Conservation (phyloP, 1,140 invertebrate species). For the Eriosoma lanigerum region DNA sequence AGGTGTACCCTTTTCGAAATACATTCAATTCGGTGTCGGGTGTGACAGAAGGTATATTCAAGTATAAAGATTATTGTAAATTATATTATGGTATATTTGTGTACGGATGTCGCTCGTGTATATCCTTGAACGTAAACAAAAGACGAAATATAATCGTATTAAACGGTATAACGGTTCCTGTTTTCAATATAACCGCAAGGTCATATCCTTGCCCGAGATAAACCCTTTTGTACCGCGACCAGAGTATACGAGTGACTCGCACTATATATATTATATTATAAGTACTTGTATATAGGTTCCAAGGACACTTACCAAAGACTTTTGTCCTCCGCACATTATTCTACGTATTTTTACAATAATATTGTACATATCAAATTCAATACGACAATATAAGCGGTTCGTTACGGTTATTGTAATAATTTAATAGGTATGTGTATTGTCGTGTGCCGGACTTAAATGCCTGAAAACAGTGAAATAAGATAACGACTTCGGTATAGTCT, state of each 20-base stretch:
- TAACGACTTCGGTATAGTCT: not conserved
- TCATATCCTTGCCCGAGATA: not conserved
- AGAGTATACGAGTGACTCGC: too few species aligned
- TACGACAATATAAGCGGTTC: not conserved
- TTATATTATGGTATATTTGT: not conserved
- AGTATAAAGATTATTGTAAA: too few species aligned
- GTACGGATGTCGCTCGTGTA: slow-evolving; percentile 14
- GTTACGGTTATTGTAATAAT: too few species aligned
- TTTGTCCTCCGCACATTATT: not conserved
- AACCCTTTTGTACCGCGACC: too few species aligned
- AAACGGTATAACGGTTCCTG: not conserved
- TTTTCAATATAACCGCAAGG: not conserved
- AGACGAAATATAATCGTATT: not conserved
- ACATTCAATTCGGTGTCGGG: not conserved
- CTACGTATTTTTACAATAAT: too few species aligned
- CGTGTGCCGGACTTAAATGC: not conserved
- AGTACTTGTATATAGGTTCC: not conserved
- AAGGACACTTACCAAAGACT: not conserved
- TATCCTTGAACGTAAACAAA: slow-evolving; percentile 31
- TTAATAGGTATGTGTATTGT: too few species aligned
- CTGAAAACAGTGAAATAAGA: not conserved
- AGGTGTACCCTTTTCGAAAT: not conserved
- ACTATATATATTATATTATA: not conserved
- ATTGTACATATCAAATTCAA: not conserved
- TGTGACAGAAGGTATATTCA: not conserved